Evolutionary conservation across 2,113 vertebrate genomes (phyloP).

Genomic region (Mustela nigripes): DNA sequence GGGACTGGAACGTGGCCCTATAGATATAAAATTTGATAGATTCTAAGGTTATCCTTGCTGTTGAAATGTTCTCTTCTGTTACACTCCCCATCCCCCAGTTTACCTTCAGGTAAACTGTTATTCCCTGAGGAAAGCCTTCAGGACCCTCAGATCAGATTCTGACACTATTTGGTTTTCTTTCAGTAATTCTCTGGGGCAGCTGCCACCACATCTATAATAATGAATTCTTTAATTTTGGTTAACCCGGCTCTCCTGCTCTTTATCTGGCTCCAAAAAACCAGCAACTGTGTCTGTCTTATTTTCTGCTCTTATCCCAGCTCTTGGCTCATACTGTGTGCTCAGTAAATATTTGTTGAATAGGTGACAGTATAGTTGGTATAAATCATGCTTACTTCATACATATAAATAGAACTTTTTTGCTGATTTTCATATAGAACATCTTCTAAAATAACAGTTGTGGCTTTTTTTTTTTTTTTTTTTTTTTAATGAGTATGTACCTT

Average conservation of each 20-base stretch:
- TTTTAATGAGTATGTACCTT: conserved; percentile 29
- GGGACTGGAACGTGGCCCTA: background rate
- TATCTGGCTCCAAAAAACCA: conserved; percentile 49
- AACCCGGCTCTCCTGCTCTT: conserved; percentile 35
- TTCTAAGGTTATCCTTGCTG: background rate
- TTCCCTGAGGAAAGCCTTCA: background rate
- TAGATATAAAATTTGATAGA: background rate
- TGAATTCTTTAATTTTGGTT: conserved; percentile 55
- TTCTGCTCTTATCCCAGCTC: background rate
- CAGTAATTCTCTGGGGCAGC: background rate
- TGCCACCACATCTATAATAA: background rate
- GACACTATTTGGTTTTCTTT: background rate
- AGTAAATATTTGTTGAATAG: conserved; percentile 70
- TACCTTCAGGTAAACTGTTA: background rate
- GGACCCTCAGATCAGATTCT: background rate
- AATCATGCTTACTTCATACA: conserved; percentile 55
- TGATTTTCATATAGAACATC: conserved; percentile 59
- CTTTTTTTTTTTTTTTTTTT: background rate
- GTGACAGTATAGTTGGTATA: conserved; percentile 58
- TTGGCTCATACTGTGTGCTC: conserved; percentile 41
- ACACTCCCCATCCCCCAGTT: background rate
- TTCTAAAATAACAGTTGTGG: conserved; percentile 63
- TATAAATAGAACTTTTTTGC: conserved; percentile 56
- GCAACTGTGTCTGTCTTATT: conserved; percentile 34
- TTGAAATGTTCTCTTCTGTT: background rate